phyloP scores from a whole-genome alignment of 2,113 vertebrate species.

The Corythornis madagascariensis region DNA sequence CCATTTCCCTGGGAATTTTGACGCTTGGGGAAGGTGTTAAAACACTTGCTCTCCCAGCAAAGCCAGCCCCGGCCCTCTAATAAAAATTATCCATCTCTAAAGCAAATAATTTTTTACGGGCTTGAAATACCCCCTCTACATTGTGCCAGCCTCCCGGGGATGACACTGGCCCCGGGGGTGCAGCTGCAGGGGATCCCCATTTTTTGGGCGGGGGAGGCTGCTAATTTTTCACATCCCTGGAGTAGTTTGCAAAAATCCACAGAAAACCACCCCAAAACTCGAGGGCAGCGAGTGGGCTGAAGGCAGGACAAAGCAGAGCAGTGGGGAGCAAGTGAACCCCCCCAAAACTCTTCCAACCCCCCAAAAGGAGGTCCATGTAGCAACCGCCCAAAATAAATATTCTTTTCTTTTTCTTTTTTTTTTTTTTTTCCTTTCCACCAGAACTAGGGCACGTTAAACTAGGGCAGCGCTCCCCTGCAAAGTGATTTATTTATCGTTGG shows the following conservation, averaged over 20 bases:
- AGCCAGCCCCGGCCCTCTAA: neutral
- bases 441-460: slow-evolving; percentile 56
- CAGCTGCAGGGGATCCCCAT: neutral
- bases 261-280: neutral
- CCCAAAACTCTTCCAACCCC: neutral
- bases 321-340: neutral
- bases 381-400: slow-evolving; percentile 46
- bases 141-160: rapidly evolving
- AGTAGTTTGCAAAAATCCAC: neutral
- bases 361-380: neutral
- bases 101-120: neutral
- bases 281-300: neutral
- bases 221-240: neutral
- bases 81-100: neutral
- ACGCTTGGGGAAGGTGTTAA: neutral
- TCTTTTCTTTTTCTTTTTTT: neutral
- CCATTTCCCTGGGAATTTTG: neutral
- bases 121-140: neutral
- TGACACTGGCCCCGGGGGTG: too few relatives aligned
- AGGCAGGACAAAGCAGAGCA: neutral
- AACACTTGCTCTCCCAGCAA: neutral
- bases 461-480: slow-evolving; percentile 52
- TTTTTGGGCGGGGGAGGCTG: neutral
- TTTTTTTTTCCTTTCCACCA: neutral
- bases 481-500: too few relatives aligned